Base-by-base conservation (phyloP, 2,797 vertebrate species). In the Schizothorax lantsangensis region DNA sequence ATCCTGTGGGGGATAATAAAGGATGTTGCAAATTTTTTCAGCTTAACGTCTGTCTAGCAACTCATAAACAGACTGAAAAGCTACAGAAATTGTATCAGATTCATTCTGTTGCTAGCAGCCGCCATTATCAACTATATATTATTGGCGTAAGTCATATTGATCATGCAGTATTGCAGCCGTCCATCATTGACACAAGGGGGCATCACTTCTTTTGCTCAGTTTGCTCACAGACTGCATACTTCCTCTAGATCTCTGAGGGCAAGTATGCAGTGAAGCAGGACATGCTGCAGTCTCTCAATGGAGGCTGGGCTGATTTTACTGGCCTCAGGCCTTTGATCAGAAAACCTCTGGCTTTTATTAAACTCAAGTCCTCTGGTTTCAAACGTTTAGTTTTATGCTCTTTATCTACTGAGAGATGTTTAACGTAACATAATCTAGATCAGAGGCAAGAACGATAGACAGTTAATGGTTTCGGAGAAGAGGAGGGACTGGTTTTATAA, bases 1-100 rank as follows among this genome's bases (percentile, higher is more conserved):
- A 79, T 96, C 94, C 98, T 99, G 91, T 54, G 14, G 75, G 80
- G 64, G 21, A 69, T 69, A 52, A 38, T 52, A 52, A 71, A 69
- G 47, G 66, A 71, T 80, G 78, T 80, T 80, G 78, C 57, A 80
- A 2, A 64, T 64, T 57, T 75, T 64, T 84, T 57, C 64, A 87
- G 78, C 68, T 89, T 83, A 77, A 26, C 17, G 45, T 30, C 52
- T 83, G 19, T 49, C 19, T 10, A 33, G 10, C 75, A 40, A 30
- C 30, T 66, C 17, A 33, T 33, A 59, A 81, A 73, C 49, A 30
- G 40, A 33, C 7, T 3, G 43, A 49, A 33, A 45, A 43, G 9
- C 10, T 64, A 36, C 4, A 38, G 6, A 49, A 49, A 81, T 62
- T 8, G 26, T n/a, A 30, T 62, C 19, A 72, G 30, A 36, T 64